Evolutionary conservation across 2,113 vertebrate species (phyloP).

Genomic region (Lichenostomus cassidix): DNA sequence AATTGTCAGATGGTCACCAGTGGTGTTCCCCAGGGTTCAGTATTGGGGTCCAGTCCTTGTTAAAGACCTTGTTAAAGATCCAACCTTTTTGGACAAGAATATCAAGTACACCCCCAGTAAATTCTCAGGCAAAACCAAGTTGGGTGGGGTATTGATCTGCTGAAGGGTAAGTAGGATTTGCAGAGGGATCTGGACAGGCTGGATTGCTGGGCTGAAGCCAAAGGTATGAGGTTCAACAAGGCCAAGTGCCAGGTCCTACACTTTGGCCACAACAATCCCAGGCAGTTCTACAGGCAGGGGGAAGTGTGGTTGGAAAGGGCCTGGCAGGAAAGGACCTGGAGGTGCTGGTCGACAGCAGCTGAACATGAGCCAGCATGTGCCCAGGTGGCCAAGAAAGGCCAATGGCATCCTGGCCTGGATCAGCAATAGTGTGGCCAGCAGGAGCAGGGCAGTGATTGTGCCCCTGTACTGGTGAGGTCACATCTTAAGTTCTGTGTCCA

Average conservation of each 20-base stretch:
- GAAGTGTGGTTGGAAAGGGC: background rate
- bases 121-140: background rate
- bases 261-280: background rate
- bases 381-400: background rate
- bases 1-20: background rate
- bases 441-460: background rate
- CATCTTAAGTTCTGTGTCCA: no score
- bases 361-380: background rate
- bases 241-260: background rate
- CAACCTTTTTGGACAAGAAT: background rate
- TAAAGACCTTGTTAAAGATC: background rate
- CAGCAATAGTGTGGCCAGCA: background rate
- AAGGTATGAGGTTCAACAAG: background rate
- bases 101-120: background rate
- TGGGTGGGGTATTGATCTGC: background rate
- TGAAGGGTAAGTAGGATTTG: background rate
- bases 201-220: background rate
- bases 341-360: background rate
- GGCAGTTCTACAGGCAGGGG: background rate
- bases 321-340: background rate
- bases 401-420: background rate
- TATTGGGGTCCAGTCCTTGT: no score
- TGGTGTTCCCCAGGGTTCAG: background rate
- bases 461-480: background rate
- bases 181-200: background rate